Evolutionary conservation across 2,888 invertebrate genomes (phyloP), one percentile per base, ranked within the genome.

Genomic region (Caenorhabditis uteleia): DNA sequence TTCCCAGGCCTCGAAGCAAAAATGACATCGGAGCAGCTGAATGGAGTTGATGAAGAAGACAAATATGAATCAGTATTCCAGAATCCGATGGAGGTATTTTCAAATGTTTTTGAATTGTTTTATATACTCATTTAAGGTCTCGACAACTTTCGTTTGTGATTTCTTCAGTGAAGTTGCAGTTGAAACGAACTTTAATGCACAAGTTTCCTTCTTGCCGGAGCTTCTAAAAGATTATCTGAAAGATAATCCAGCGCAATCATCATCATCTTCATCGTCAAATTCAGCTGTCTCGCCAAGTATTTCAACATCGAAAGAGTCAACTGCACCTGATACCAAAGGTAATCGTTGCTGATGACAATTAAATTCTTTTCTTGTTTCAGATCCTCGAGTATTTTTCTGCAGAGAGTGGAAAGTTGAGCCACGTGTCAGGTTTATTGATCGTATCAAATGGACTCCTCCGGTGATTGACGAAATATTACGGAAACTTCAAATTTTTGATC

Each of bases 391-490:
- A 82, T 95, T 92, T 85, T 89, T 90, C 44, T 95, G 94, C 85
- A 90, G 92, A 85, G 92, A 93, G 0, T 97, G 97, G 97, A 93
- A 93, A 81, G 88, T 95, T 64, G 94, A 95, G 84, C 95, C 95
- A 20, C 93, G 64, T 42, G 74, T 82, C 18, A 65, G 76, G 7
- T 83, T 82, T 55, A 75, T 82, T 48, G 81, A 80, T 50, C 68
- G 77, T 7, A 70, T 74, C 48, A 74, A 77, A 46, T 82, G 97
- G 80, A 95, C 97, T 85, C 95, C 97, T 0, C 95, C 95, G 83
- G 95, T 95, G 48, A 93, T 97, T 65, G 97, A 98, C 87, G 95
- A 94, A 85, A 95, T 98, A 82, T 88, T 98, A 47, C 94, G 95
- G 86, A 95, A 95, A 86, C 87, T 98, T 12, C 76, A 80, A 77